Conservation (phyloP, 2,888 invertebrate species). For the Chloroclysta siterata region DNA sequence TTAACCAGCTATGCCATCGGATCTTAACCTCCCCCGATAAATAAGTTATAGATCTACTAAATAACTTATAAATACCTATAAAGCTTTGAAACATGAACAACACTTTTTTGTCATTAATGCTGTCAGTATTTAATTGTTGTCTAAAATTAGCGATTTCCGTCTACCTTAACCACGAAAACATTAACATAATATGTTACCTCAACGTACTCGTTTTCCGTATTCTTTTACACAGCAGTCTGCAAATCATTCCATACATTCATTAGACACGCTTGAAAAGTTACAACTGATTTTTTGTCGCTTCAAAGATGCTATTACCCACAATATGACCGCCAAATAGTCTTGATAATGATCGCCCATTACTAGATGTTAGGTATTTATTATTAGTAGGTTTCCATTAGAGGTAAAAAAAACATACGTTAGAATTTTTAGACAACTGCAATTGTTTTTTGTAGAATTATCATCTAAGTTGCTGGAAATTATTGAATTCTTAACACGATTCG, state of each 20-base stretch:
- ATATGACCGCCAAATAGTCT: conserved; percentile 18
- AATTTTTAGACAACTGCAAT: no score
- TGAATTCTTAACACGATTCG: no score
- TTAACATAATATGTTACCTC: conserved; percentile 30
- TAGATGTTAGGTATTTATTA: background rate
- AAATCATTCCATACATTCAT: conserved; percentile 35
- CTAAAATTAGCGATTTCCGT: conserved; percentile 38
- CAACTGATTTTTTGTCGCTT: conserved; percentile 31
- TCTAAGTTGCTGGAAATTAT: no score
- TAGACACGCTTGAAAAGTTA: conserved; percentile 36
- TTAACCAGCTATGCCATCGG: no score
- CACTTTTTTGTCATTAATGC: conserved; percentile 28
- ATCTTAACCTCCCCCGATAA: no score
- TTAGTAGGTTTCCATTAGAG: background rate
- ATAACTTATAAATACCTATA: background rate
- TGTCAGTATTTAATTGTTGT: conserved; percentile 28
- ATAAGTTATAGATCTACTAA: no score
- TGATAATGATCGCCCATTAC: background rate
- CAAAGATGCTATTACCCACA: conserved; percentile 24
- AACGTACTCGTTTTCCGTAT: conserved; percentile 37
- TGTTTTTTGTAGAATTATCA: no score
- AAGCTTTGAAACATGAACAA: background rate
- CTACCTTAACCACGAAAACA: conserved; percentile 29
- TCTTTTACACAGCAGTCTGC: conserved; percentile 33
- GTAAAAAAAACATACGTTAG: background rate